Conservation (phyloP, 2,888 invertebrate genomes). For the Pemphredon lugubris region DNA sequence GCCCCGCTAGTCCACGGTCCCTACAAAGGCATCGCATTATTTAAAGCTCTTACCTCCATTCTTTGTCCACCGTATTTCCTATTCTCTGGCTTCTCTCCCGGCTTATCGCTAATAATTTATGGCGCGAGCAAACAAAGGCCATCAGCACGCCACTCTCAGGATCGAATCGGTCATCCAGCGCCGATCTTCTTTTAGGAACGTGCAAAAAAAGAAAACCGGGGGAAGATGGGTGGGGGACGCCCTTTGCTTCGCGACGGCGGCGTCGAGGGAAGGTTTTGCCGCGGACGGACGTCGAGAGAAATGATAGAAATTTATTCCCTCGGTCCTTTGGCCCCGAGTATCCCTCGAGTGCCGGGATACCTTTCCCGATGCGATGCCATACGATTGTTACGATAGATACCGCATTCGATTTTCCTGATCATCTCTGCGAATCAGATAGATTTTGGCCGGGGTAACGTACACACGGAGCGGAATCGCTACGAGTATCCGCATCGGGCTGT, state of each 20-base stretch:
- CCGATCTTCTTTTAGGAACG: not conserved
- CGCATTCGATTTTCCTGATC: slow-evolving; percentile 59
- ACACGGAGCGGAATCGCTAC: slow-evolving; percentile 56
- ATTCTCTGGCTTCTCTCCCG: slow-evolving; percentile 61
- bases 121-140: slow-evolving; percentile 68
- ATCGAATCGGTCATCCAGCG: slow-evolving; percentile 57
- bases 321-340: not conserved
- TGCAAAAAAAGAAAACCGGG: too few species aligned
- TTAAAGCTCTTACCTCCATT: slow-evolving; percentile 73
- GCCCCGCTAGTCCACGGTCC: slow-evolving; percentile 56
- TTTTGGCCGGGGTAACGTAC: slow-evolving; percentile 38
- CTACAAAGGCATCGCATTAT: slow-evolving; percentile 75
- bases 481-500: slow-evolving; percentile 66
- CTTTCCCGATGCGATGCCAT: not conserved
- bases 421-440: slow-evolving; percentile 45
- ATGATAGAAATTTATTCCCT: not conserved
- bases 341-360: too few species aligned
- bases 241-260: too few species aligned
- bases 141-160: slow-evolving; percentile 61
- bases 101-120: slow-evolving; percentile 76
- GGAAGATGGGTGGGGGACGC: too few species aligned
- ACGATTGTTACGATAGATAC: slow-evolving; percentile 38
- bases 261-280: not conserved
- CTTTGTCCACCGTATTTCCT: slow-evolving; percentile 71
- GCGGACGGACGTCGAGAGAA: not conserved